These are phyloP conservation scores for Carettochelys insculpta DNA, from an alignment of 2,113 vertebrate species.

Conservation along the genomic window DNA sequence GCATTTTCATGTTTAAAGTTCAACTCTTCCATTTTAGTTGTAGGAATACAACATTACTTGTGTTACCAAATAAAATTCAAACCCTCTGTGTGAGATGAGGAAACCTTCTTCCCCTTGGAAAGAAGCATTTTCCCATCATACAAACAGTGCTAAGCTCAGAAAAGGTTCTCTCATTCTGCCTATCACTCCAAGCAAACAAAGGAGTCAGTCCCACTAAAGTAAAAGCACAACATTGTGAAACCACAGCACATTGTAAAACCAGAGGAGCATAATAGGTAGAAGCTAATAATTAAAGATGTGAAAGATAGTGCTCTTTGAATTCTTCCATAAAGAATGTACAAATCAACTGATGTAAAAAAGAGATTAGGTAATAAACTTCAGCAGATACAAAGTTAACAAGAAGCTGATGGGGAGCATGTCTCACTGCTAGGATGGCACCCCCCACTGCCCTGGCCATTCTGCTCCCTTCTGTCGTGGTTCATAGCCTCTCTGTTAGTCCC, in stretches of 20 bases:
- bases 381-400: not conserved
- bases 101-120: not conserved
- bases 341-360: not conserved
- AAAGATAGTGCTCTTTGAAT: not conserved
- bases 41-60: not conserved
- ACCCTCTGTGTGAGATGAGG: rapidly evolving
- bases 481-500: not conserved
- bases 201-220: not conserved
- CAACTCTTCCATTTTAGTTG: not conserved
- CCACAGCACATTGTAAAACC: not conserved
- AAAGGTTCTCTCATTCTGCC: not conserved
- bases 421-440: not conserved
- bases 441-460: not conserved
- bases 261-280: too few relatives aligned
- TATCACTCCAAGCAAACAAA: not conserved
- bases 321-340: not conserved
- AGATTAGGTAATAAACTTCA: not conserved
- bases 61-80: not conserved
- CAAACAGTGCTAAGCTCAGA: not conserved
- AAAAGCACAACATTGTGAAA: slow-evolving; percentile 3
- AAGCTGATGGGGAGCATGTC: not conserved
- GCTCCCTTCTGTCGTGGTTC: too few relatives aligned
- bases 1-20: slow-evolving; percentile 23
- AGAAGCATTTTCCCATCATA: not conserved
- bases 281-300: too few relatives aligned